phyloP scores from a whole-genome alignment of 2,113 vertebrate species.

The Amphilophus citrinellus region DNA sequence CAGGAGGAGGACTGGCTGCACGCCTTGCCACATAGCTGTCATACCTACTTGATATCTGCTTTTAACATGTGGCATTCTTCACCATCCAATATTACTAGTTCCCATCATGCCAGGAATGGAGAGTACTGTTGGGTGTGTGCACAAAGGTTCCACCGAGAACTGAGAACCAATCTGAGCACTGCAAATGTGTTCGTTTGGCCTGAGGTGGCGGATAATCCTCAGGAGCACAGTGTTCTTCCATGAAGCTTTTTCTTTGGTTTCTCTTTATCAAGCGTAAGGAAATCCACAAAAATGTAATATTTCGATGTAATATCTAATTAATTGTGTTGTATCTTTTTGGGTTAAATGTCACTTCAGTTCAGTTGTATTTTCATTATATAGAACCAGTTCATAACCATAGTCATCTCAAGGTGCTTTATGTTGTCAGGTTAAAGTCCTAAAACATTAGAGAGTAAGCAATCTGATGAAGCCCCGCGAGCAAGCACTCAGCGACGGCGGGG shows the following conservation, averaged over 20 bases:
- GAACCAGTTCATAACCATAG: too few species aligned
- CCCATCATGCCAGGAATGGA: neutral
- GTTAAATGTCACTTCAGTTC: neutral
- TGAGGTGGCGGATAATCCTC: neutral
- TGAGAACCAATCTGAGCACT: accelerated
- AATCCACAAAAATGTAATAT: neutral
- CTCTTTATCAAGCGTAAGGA: neutral
- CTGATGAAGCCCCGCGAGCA: neutral
- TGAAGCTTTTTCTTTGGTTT: neutral
- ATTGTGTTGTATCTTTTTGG: neutral
- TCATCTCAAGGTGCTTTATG: too few species aligned
- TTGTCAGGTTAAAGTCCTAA: neutral
- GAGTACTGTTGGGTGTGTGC: neutral
- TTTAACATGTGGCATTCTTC: neutral
- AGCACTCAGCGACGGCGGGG: neutral
- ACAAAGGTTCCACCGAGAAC: neutral
- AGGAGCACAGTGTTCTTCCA: neutral
- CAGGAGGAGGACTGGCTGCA: neutral
- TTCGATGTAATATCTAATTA: neutral
- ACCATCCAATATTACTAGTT: neutral
- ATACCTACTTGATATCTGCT: neutral
- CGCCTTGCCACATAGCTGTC: neutral
- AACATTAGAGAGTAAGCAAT: accelerated
- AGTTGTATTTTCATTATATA: neutral
- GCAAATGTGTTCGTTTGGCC: neutral